phyloP scores from a whole-genome alignment of 2,797 vertebrate genomes.

The Aplochiton taeniatus region DNA sequence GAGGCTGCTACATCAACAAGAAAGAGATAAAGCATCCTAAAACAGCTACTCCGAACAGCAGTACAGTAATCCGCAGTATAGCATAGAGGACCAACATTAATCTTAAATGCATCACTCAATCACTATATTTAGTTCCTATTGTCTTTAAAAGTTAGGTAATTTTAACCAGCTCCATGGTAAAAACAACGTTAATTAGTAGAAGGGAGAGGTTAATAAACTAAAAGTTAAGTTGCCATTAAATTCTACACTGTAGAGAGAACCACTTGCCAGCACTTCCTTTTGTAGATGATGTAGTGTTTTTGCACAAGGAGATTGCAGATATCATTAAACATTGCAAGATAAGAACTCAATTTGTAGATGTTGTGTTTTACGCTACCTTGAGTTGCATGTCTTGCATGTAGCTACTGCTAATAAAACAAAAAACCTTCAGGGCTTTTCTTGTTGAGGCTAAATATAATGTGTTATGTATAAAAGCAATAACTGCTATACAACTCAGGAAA shows the following conservation, averaged over 20 bases:
- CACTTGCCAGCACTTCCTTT: neutral
- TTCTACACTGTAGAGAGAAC: too few species aligned
- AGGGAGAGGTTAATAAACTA: too few species aligned
- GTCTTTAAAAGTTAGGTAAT: too few species aligned
- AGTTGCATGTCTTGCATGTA: slow-evolving; percentile 11
- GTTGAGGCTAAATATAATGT: slow-evolving; percentile 1
- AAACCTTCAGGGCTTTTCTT: slow-evolving; percentile 16
- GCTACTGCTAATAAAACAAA: slow-evolving; percentile 7
- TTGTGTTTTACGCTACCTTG: slow-evolving; percentile 20
- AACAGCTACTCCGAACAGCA: slow-evolving; percentile 28
- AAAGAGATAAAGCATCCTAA: slow-evolving; percentile 19
- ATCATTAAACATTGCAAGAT: slow-evolving; percentile 17
- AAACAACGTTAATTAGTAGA: too few species aligned
- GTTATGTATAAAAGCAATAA: neutral
- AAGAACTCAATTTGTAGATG: slow-evolving; percentile 12
- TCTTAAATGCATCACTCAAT: too few species aligned
- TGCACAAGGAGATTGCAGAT: slow-evolving; percentile 6
- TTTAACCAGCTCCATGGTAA: too few species aligned
- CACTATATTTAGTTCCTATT: too few species aligned
- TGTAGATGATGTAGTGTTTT: neutral
- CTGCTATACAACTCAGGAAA: neutral
- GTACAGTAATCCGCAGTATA: neutral
- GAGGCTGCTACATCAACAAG: slow-evolving; percentile 37
- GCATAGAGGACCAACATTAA: too few species aligned
- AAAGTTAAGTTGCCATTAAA: too few species aligned